Conservation (phyloP, 1,140 invertebrate genomes). For the Nymphalis io region DNA sequence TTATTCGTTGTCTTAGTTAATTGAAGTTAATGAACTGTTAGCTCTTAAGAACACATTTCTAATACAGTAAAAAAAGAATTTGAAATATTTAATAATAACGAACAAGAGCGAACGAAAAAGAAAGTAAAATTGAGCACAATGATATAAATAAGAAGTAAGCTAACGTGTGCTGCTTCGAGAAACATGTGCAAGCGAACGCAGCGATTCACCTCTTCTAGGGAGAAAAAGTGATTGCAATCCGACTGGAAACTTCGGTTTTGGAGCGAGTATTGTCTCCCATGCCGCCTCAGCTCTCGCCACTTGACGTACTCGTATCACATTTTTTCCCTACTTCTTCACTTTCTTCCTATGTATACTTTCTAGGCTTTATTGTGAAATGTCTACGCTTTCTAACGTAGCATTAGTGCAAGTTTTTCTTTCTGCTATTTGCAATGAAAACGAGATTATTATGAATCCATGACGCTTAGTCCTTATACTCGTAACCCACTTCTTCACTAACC, state of each 20-base stretch:
- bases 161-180: conserved; percentile 59
- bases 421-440: conserved; percentile 73
- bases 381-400: conserved; percentile 77
- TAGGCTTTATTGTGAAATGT: conserved; percentile 78
- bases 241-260: conserved; percentile 65
- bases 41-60: neutral
- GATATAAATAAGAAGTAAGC: conserved; percentile 74
- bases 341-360: conserved; percentile 79
- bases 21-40: neutral
- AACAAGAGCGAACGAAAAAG: conserved; percentile 77
- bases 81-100: conserved; percentile 49
- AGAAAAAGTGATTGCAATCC: conserved; percentile 68
- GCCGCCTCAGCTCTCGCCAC: conserved; percentile 46
- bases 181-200: conserved; percentile 67
- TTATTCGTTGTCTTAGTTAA: neutral
- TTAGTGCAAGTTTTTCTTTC: conserved; percentile 77
- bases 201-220: conserved; percentile 56
- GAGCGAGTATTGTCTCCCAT: conserved; percentile 61
- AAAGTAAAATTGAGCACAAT: conserved; percentile 79
- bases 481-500: neutral
- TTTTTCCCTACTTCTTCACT: conserved; percentile 77
- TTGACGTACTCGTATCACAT: conserved; percentile 59
- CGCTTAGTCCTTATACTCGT: neutral
- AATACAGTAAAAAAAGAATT: conserved; percentile 28
- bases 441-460: conserved; percentile 51